Evolutionary conservation across 1,140 invertebrate genomes (phyloP).

Genomic region (Aphidius gifuensis): DNA sequence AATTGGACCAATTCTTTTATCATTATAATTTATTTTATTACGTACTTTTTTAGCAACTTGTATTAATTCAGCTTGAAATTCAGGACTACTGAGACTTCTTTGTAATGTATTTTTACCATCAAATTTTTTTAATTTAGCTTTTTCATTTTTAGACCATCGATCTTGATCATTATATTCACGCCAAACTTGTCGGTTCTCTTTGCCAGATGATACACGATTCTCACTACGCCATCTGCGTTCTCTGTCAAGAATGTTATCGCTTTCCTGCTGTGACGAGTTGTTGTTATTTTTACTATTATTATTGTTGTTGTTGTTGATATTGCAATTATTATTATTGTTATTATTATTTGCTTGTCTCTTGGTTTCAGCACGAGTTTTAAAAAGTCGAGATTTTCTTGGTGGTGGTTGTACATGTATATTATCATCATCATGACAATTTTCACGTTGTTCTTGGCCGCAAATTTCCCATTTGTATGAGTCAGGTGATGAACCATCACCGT

Average conservation of each 20-base stretch:
- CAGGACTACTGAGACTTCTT: conserved; percentile 62
- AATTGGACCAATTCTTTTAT: conserved; percentile 26
- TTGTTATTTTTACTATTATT: no score
- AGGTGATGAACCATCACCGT: conserved; percentile 33
- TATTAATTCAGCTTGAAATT: conserved; percentile 67
- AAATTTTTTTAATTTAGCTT: conserved; percentile 25
- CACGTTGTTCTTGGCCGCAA: conserved; percentile 38
- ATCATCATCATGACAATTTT: conserved; percentile 26
- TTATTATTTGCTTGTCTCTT: conserved; percentile 53
- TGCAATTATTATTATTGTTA: conserved; percentile 15
- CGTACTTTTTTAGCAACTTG: conserved; percentile 64
- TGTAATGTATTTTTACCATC: conserved; percentile 48
- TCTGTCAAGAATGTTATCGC: conserved; percentile 18
- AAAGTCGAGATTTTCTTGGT: conserved; percentile 62
- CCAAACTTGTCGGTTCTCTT: conserved; percentile 27
- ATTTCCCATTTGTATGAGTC: conserved; percentile 38
- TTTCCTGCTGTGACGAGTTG: conserved; percentile 15
- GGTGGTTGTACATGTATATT: conserved; percentile 44
- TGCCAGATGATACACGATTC: conserved; percentile 7
- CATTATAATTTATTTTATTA: conserved; percentile 40
- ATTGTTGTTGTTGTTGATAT: background rate
- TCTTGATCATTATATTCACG: conserved; percentile 24
- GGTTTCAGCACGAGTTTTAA: conserved; percentile 71
- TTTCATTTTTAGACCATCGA: conserved; percentile 26
- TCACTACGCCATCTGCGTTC: conserved; percentile 28